A percentile compares a stretch with the other conserved stretches of the same genome.
phyloP scores from a whole-genome alignment of 1,140 invertebrate genomes.

The Meloidogyne exigua region DNA sequence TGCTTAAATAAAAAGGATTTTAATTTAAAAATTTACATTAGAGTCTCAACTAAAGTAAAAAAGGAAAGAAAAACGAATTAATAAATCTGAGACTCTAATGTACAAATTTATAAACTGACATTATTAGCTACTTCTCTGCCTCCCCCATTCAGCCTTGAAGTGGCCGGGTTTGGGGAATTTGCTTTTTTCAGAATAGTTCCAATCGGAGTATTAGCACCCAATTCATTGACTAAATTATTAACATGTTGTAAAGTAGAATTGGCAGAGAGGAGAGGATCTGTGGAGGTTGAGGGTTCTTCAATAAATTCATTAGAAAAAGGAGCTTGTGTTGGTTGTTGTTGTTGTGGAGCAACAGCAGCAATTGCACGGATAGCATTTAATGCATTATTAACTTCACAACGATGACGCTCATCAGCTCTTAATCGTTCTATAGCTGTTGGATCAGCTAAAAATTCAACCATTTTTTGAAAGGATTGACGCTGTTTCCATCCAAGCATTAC shows the following conservation, averaged over 20 bases:
- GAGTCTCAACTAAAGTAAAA: no score
- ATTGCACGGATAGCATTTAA: constrained; percentile 15
- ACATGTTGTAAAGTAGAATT: neutral
- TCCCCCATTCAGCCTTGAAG: neutral
- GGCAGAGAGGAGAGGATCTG: constrained; percentile 2
- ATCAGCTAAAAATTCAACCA: constrained; percentile 69
- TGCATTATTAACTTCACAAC: constrained; percentile 21
- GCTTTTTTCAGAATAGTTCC: constrained; percentile 17
- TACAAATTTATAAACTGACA: no score
- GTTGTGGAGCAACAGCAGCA: neutral
- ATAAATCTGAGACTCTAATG: no score
- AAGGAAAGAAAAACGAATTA: no score
- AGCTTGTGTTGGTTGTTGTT: no score
- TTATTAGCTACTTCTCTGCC: no score
- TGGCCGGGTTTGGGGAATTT: constrained; percentile 25
- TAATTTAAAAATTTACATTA: neutral
- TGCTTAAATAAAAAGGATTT: neutral
- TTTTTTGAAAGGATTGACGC: constrained; percentile 89
- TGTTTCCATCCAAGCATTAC: constrained; percentile 92
- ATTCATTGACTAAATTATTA: neutral
- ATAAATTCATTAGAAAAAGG: no score
- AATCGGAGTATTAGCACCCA: neutral
- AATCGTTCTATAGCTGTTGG: constrained; percentile 29
- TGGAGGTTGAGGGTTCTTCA: neutral
- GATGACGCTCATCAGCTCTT: constrained; percentile 19